Base-by-base conservation (phyloP, 2,888 invertebrate species). In the Phlogophora meticulosa region DNA sequence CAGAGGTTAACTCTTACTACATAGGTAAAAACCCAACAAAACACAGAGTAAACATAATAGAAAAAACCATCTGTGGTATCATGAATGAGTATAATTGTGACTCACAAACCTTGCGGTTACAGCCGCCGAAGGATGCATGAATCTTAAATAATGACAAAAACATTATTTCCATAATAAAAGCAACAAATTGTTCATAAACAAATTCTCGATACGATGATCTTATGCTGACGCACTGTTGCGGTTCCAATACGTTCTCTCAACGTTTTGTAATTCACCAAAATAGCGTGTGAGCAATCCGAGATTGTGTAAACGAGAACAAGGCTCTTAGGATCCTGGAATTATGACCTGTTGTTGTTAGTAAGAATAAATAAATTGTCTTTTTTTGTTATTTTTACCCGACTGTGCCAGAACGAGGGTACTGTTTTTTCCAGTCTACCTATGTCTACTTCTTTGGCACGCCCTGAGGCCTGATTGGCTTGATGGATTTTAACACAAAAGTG, bases 241-340 rank as follows among this genome's bases (percentile, higher is more conserved):
- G 86, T 85, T 85, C 66, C 73, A 77, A 72, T 75, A 51, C 70
- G 77, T 80, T 80, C 78, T 85, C 78, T 28, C 72, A 72, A 53
- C 69, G 63, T 67, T 80, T 76, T 64, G 78, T 73, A 77, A 78
- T 65, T 59, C 60, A 84, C 86, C 53, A 75, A 88, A 88, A 87
- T 88, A 88, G 75, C 83, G 58, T 15, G 63, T 86, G 86, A 85
- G 77, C 76, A 81, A 81, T 63, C 20, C 72, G 28, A 69, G 70
- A 76, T 77, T 80, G 79, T 77, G 78, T 69, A 79, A 88, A 85
- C 34, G 82, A 85, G 85, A 80, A 82, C 89, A 86, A 88, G 87
- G 88, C 63, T 80, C 42, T 71, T 73, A 46, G 40, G 53, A 81
- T 88, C 87, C 87, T 84, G 87, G 85, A 84, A 83, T 71, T 68